phyloP scores from a whole-genome alignment of 2,888 invertebrate species.

The Parnassius mnemosyne region DNA sequence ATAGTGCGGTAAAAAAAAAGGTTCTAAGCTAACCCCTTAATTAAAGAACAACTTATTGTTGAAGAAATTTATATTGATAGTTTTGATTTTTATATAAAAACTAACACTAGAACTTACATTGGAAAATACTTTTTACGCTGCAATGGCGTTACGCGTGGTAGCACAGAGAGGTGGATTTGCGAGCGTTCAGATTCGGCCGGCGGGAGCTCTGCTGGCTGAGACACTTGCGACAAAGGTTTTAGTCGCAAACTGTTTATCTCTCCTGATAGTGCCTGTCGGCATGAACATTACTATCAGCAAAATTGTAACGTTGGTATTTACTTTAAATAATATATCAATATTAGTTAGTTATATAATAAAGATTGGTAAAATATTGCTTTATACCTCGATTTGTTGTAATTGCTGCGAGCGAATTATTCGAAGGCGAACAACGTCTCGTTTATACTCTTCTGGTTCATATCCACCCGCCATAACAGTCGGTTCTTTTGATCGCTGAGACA shows the following conservation, averaged over 20 bases:
- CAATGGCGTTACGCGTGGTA: slow-evolving; percentile 38
- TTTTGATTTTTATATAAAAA: not conserved
- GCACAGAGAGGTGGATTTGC: slow-evolving; percentile 48
- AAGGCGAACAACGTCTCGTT: slow-evolving; percentile 67
- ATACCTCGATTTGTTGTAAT: slow-evolving; percentile 72
- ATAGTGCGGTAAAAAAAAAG: too few relatives aligned
- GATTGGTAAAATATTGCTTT: not conserved
- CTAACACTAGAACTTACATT: slow-evolving; percentile 48
- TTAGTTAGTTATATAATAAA: not conserved
- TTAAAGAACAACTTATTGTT: too few relatives aligned
- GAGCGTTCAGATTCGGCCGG: slow-evolving; percentile 40
- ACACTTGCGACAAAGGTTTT: slow-evolving; percentile 52
- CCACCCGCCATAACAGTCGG: slow-evolving; percentile 53
- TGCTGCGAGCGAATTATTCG: slow-evolving; percentile 70
- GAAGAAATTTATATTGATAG: too few relatives aligned
- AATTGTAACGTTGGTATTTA: not conserved
- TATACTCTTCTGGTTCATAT: slow-evolving; percentile 57
- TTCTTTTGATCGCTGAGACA: slow-evolving; percentile 45
- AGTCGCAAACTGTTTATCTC: slow-evolving; percentile 58
- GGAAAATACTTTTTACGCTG: slow-evolving; percentile 61
- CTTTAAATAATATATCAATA: not conserved
- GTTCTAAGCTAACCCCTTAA: too few relatives aligned
- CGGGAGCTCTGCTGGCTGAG: slow-evolving; percentile 29
- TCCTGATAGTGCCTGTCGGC: slow-evolving; percentile 50
- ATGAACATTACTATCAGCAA: not conserved